These are phyloP conservation scores for Hydropotes inermis DNA, from an alignment of 2,113 vertebrate species.

Conservation along the genomic window DNA sequence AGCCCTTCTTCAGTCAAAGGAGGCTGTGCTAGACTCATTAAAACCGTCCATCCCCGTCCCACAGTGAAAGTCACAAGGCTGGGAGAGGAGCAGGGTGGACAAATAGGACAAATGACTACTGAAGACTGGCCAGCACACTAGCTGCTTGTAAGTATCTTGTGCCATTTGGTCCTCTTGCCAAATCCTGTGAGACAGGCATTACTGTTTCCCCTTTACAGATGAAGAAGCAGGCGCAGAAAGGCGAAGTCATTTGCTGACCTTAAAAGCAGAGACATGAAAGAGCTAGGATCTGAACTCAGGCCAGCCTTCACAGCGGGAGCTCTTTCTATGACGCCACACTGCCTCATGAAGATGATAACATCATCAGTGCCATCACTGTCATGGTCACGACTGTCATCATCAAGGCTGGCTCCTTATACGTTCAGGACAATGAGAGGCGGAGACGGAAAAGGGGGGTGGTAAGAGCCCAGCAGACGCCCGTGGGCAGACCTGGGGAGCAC, in stretches of 20 bases:
- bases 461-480: background rate
- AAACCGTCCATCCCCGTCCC: background rate
- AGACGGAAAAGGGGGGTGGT: background rate
- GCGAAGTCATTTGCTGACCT: background rate
- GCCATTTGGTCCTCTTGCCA: background rate
- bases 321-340: background rate
- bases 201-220: background rate
- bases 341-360: background rate
- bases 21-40: background rate
- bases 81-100: background rate
- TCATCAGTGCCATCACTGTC: background rate
- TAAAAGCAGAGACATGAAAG: background rate
- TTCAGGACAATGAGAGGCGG: background rate
- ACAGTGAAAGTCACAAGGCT: background rate
- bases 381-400: fast-evolving
- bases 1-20: background rate
- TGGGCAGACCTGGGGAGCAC: background rate
- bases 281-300: background rate
- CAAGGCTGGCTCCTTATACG: background rate
- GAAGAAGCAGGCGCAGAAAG: background rate
- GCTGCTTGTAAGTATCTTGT: background rate
- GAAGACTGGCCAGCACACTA: background rate
- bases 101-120: fast-evolving
- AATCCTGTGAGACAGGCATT: background rate
- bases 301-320: background rate